Base-by-base conservation (phyloP, 2,888 invertebrate genomes). In the Mythimna loreyi region DNA sequence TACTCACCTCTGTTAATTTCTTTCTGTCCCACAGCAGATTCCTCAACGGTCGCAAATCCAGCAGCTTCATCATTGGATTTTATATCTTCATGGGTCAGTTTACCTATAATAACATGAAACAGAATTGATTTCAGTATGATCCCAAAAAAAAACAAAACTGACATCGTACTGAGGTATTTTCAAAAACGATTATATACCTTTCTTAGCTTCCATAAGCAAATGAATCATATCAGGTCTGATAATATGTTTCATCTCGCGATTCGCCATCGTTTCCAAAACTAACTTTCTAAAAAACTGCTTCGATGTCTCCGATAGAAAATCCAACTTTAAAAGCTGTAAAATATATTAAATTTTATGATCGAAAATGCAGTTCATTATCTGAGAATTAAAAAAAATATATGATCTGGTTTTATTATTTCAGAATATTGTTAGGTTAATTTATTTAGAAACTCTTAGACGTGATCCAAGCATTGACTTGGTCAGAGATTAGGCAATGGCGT, bases 211-310 rank as follows among this genome's bases (percentile, higher is more conserved):
- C 92, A 97, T 92, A 0, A 97, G 87, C 11, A 97, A 80, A 62
- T 97, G 94, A 25, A 97, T 96, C 96, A 97, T 96, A 72, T 96
- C 96, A 1, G 93, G 93, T 25, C 96, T 89, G 13, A 93, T 82
- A 21, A 95, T 93, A 8, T 93, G 86, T 1, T 89, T 67, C 40
- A 86, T 67, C 45, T 93, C 90, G 0, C 96, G 88, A 4, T 92
- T 84, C 40, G 86, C 85, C 89, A 96, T 96, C 2, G 95, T 91
- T 4, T 85, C 87, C 23, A 88, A 67, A 2, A 96, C 92, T 36
- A 95, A 70, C 0, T 86, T 80, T 21, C 81, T 88, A 67, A 96
- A 95, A 78, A 93, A 96, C 0, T 43, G 40, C 23, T 84, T 86
- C 0, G 83, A 71, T 1, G 63, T 43, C 5, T 87, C 69, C 0